phyloP scores from a whole-genome alignment of 2,888 invertebrate genomes.

The Zhengitettix transpicula region DNA sequence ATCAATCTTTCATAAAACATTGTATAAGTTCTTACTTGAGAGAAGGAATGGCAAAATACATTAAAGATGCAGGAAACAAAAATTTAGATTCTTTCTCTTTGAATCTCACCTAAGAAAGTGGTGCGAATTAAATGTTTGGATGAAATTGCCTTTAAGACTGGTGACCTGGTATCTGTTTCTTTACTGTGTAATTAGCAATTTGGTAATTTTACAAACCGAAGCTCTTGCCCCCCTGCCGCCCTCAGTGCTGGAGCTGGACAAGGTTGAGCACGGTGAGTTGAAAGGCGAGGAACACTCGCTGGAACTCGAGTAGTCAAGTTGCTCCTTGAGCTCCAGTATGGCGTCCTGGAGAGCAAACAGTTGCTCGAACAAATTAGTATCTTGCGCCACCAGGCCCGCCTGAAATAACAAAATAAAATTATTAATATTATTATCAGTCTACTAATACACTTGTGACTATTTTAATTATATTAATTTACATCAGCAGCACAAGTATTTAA shows the following conservation, averaged over 20 bases:
- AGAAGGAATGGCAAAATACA: no score
- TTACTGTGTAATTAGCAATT: not conserved
- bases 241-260: not conserved
- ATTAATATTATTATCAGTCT: not conserved
- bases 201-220: not conserved
- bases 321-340: conserved; percentile 7
- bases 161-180: no score
- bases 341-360: conserved; percentile 10
- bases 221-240: not conserved
- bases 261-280: conserved; percentile 3
- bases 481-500: no score
- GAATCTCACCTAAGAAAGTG: no score
- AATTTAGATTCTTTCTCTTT: no score
- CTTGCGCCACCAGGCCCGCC: conserved; percentile 10
- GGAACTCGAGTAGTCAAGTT: conserved; percentile 2
- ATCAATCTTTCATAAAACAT: no score
- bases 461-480: no score
- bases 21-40: no score
- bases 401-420: not conserved
- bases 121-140: no score
- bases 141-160: no score
- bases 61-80: no score
- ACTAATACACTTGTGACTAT: no score
- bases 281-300: not conserved
- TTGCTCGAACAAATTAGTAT: conserved; percentile 10